Conservation (phyloP, 2,797 vertebrate species). For the Acrocephalus scirpaceus region DNA sequence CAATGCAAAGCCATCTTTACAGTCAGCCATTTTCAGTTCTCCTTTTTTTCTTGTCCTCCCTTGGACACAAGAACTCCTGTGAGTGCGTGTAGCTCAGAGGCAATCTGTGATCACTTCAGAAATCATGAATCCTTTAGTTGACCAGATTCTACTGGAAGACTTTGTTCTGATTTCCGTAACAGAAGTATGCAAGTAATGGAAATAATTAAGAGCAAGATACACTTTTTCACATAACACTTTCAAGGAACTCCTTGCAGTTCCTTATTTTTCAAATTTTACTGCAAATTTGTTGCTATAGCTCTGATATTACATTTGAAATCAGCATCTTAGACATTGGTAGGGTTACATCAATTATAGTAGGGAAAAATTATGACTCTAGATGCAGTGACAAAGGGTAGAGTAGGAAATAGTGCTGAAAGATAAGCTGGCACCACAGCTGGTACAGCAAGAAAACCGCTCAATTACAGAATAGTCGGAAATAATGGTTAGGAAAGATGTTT, state of each 20-base stretch:
- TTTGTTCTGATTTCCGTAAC: constrained; percentile 43
- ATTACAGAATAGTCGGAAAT: neutral
- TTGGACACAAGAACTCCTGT: neutral
- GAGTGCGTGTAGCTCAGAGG: neutral
- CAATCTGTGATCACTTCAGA: constrained; percentile 18
- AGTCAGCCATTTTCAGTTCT: constrained; percentile 75
- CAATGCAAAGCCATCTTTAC: constrained; percentile 16
- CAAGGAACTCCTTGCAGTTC: neutral
- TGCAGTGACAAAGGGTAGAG: neutral
- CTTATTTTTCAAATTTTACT: neutral
- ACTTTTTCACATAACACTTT: constrained; percentile 17
- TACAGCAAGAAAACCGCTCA: neutral
- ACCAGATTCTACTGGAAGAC: constrained; percentile 53
- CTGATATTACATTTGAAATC: neutral
- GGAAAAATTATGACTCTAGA: neutral
- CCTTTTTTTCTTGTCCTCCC: constrained; percentile 21
- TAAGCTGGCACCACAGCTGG: neutral
- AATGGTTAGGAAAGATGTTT: neutral
- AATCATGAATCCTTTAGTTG: constrained; percentile 31
- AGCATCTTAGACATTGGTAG: neutral
- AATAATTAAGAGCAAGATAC: neutral
- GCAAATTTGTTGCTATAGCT: neutral
- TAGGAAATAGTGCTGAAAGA: neutral
- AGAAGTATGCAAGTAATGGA: neutral
- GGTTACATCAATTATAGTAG: neutral